Conservation (phyloP, 2,888 invertebrate species). For the Dryomyza anilis region DNA sequence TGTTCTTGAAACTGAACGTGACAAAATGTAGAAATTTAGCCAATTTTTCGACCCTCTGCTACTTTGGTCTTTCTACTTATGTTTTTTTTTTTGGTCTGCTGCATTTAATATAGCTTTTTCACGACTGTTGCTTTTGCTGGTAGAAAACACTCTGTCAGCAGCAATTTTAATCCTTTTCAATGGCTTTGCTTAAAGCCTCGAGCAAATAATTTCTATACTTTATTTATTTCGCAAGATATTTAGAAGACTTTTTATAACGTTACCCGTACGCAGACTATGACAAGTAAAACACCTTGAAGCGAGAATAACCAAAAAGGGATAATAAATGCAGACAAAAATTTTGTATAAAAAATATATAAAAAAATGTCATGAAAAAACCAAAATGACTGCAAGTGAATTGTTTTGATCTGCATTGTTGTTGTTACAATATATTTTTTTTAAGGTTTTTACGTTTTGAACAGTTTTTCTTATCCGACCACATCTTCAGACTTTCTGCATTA, state of each 20-base stretch:
- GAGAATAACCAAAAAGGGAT: background rate
- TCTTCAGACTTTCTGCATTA: no score
- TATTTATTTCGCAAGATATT: background rate
- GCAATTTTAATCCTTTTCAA: no score
- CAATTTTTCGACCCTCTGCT: constrained; percentile 14
- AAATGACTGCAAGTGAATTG: constrained; percentile 15
- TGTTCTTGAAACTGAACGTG: no score
- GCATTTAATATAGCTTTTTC: no score
- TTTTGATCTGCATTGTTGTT: no score
- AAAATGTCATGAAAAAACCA: background rate
- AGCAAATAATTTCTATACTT: constrained; percentile 30
- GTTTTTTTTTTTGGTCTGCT: no score
- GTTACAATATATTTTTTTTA: no score
- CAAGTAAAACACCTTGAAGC: background rate
- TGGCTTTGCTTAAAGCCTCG: constrained; percentile 13
- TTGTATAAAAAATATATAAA: background rate
- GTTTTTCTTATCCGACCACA: no score
- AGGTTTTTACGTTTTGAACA: no score
- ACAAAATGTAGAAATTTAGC: constrained; percentile 11
- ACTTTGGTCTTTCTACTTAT: no score
- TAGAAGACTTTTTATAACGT: constrained; percentile 8
- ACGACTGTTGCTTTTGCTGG: no score
- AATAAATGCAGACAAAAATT: background rate
- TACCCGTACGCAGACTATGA: background rate
- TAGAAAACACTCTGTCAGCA: no score